Evolutionary conservation across 2,888 invertebrate genomes (phyloP).

Genomic region (Rhimphoctona megacephalus): DNA sequence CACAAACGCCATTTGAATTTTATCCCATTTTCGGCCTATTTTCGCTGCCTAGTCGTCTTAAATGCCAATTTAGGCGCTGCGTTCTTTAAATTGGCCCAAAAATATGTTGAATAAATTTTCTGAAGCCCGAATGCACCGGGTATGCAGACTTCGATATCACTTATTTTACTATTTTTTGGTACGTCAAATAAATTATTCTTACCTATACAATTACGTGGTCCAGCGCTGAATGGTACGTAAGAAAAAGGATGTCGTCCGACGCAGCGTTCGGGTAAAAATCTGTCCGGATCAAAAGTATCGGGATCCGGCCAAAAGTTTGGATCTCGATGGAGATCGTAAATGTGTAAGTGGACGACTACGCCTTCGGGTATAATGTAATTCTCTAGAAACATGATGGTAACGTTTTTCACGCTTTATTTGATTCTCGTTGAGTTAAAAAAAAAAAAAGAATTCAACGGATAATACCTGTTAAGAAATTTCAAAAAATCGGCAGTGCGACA

Average conservation of each 20-base stretch:
- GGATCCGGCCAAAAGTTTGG: conserved; percentile 89
- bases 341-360: conserved; percentile 86
- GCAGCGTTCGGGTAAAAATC: conserved; percentile 87
- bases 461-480: too few species aligned
- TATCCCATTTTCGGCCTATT: too few species aligned
- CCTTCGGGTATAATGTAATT: conserved; percentile 86
- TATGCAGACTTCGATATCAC: not conserved
- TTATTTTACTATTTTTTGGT: not conserved
- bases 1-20: too few species aligned
- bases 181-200: conserved; percentile 52
- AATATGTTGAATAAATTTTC: too few species aligned
- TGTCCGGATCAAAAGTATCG: conserved; percentile 88
- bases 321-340: conserved; percentile 89
- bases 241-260: conserved; percentile 87
- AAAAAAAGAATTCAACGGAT: too few species aligned
- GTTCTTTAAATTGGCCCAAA: too few species aligned
- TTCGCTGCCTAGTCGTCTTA: too few species aligned
- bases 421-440: not conserved
- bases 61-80: too few species aligned
- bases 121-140: too few species aligned
- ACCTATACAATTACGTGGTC: conserved; percentile 89
- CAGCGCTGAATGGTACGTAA: conserved; percentile 90
- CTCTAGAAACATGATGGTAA: conserved; percentile 79
- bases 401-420: not conserved
- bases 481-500: too few species aligned